Conservation (phyloP, 2,888 invertebrate genomes). For the Agrotis ipsilon region DNA sequence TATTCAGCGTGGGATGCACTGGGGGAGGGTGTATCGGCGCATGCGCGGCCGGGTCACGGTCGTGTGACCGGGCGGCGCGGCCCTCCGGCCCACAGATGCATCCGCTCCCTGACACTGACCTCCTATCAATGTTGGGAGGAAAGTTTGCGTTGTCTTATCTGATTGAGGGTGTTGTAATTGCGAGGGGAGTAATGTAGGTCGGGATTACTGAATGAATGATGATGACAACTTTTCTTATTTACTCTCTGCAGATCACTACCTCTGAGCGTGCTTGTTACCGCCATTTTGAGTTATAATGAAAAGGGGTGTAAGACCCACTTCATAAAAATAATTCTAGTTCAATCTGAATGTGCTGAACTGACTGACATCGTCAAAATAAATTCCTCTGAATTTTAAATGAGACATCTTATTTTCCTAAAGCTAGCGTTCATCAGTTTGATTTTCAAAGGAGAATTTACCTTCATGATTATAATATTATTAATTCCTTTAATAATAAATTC, state of each 20-base stretch:
- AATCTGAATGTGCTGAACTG: neutral
- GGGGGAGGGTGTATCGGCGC: slow-evolving; percentile 41
- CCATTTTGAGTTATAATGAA: neutral
- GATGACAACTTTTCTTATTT: neutral
- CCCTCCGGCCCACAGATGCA: slow-evolving; percentile 48
- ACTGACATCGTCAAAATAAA: slow-evolving; percentile 1
- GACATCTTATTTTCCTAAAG: neutral
- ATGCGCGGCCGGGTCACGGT: slow-evolving; percentile 53
- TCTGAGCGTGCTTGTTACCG: neutral
- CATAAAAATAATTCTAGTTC: neutral
- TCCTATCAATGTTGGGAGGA: slow-evolving; percentile 35
- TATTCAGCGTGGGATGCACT: slow-evolving; percentile 42
- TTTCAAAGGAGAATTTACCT: neutral
- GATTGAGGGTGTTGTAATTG: slow-evolving; percentile 8
- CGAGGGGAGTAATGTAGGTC: neutral
- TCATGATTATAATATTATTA: slow-evolving; percentile 6
- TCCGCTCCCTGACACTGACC: slow-evolving; percentile 65
- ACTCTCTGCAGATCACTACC: neutral
- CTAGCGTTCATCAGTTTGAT: neutral
- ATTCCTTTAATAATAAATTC: slow-evolving; percentile 4
- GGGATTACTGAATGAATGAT: slow-evolving; percentile 1
- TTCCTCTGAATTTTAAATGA: too few relatives aligned
- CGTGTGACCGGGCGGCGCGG: slow-evolving; percentile 22
- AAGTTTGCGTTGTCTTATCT: slow-evolving; percentile 18
- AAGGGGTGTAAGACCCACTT: neutral